A percentile compares a stretch with the other conserved stretches of the same genome.
phyloP scores from a whole-genome alignment of 2,888 invertebrate genomes.

The Luffia ferchaultella region DNA sequence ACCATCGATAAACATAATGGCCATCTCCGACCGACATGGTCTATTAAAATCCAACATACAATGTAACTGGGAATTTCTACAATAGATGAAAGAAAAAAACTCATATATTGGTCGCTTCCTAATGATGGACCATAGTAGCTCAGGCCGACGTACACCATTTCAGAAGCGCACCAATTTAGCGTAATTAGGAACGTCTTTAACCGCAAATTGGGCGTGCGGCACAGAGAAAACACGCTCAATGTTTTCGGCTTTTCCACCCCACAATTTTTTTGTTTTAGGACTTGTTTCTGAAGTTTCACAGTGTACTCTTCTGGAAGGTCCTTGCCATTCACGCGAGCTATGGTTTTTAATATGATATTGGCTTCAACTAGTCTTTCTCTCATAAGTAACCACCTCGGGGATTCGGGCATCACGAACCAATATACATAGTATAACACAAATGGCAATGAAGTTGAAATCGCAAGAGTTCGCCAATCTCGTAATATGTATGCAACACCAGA shows the following conservation, averaged over 20 bases:
- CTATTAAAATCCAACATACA: constrained; percentile 89
- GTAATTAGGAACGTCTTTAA: constrained; percentile 87
- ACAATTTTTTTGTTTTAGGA: constrained; percentile 70
- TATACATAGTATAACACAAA: constrained; percentile 86
- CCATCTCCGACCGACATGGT: constrained; percentile 87
- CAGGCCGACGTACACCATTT: constrained; percentile 90
- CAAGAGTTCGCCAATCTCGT: constrained; percentile 83
- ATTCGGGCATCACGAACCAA: constrained; percentile 89
- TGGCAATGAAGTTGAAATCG: constrained; percentile 83
- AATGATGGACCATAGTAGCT: constrained; percentile 92
- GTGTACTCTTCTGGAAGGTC: constrained; percentile 77
- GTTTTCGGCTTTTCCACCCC: constrained; percentile 41
- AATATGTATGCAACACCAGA: constrained; percentile 86
- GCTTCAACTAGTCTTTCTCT: constrained; percentile 85
- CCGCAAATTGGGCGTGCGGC: constrained; percentile 87
- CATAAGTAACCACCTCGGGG: constrained; percentile 90
- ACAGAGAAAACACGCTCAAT: constrained; percentile 70
- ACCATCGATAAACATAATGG: constrained; percentile 88
- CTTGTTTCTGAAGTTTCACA: constrained; percentile 75
- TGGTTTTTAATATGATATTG: constrained; percentile 75
- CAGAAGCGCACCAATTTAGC: constrained; percentile 91
- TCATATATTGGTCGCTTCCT: constrained; percentile 87
- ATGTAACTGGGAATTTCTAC: constrained; percentile 92
- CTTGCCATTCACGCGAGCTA: constrained; percentile 81
- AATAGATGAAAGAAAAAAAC: constrained; percentile 85